A percentile compares a stretch with the other conserved stretches of the same genome.
These are phyloP conservation scores for Corticium candelabrum DNA, from an alignment of 37 sponge, comb jelly and placozoan species.

Conservation along the genomic window DNA sequence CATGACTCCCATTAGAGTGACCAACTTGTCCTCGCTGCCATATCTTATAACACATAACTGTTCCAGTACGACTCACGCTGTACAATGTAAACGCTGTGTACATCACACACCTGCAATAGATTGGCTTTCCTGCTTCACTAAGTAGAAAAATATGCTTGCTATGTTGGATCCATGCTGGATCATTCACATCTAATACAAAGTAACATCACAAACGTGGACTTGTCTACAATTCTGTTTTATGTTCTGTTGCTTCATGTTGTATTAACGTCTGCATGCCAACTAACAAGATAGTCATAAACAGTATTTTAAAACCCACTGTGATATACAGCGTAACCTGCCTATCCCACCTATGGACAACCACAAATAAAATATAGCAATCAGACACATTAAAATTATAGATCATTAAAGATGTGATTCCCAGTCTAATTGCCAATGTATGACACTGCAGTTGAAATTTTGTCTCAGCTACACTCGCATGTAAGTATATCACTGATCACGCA, in stretches of 20 bases:
- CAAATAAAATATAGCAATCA: no score
- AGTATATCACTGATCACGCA: no score
- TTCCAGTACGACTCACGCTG: background rate
- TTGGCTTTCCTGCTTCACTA: conserved; percentile 87
- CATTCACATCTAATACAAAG: conserved; percentile 54
- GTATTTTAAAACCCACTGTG: no score
- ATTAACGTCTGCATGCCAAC: background rate
- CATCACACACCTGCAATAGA: conserved; percentile 54
- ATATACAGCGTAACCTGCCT: no score
- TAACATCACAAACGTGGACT: background rate
- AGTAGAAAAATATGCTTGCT: conserved; percentile 85
- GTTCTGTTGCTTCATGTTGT: background rate
- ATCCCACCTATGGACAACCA: no score
- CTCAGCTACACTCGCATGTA: no score
- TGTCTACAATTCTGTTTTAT: background rate
- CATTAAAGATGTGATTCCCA: no score
- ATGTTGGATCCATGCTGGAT: conserved; percentile 54
- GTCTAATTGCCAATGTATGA: no score
- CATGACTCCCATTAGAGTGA: conserved; percentile 91
- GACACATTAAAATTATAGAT: no score
- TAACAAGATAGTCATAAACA: background rate
- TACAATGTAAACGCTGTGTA: background rate
- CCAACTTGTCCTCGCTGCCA: conserved; percentile 91
- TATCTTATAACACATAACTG: conserved; percentile 23
- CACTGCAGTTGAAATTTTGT: no score